Conservation (phyloP, 2,888 invertebrate species). For the Pharmacophagus antenor region DNA sequence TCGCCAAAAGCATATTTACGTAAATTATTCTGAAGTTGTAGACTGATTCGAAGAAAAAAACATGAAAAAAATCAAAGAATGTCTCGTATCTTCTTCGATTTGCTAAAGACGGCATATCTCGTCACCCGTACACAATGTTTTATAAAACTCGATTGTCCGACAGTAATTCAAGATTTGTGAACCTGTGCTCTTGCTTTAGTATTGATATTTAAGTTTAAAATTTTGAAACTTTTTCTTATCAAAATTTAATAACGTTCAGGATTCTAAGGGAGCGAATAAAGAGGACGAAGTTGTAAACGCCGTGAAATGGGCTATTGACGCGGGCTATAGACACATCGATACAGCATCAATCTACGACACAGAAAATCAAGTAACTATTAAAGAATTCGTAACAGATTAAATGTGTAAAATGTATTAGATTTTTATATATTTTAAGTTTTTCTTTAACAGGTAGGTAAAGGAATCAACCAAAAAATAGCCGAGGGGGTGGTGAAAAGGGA, state of each 20-base stretch:
- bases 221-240: neutral
- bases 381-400: neutral
- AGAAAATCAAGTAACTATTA: slow-evolving; percentile 65
- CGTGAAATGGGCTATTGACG: slow-evolving; percentile 79
- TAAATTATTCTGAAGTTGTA: too few species aligned
- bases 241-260: neutral
- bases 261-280: slow-evolving; percentile 2
- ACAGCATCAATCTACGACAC: slow-evolving; percentile 82
- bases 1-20: too few species aligned
- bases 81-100: too few species aligned
- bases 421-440: neutral
- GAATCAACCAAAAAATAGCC: slow-evolving; percentile 65
- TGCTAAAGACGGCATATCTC: too few species aligned
- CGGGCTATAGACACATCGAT: slow-evolving; percentile 84
- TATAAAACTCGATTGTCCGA: too few species aligned
- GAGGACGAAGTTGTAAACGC: slow-evolving; percentile 60
- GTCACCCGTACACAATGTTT: too few species aligned
- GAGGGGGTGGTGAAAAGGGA: slow-evolving; percentile 69
- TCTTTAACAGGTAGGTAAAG: slow-evolving; percentile 52
- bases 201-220: neutral
- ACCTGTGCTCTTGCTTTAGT: too few species aligned
- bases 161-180: too few species aligned
- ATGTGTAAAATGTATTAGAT: neutral
- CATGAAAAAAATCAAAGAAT: too few species aligned
- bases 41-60: too few species aligned